These are phyloP conservation scores for Tachysurus vachellii DNA, from an alignment of 2,113 vertebrate species.

Conservation along the genomic window DNA sequence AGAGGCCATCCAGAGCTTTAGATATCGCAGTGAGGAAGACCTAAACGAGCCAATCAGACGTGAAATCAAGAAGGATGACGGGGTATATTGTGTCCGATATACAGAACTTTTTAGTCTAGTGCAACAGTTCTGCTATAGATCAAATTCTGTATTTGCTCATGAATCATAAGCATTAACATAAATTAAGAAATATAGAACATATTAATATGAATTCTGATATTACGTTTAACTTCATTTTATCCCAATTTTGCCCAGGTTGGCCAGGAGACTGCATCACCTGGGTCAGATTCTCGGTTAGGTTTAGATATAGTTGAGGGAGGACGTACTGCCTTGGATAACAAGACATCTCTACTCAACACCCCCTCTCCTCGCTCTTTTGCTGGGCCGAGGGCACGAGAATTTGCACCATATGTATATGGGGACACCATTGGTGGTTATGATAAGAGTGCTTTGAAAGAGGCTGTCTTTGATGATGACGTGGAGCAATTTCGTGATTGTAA, in stretches of 20 bases:
- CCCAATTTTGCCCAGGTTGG: constrained; percentile 61
- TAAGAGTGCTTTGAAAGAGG: constrained; percentile 95
- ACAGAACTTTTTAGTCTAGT: neutral
- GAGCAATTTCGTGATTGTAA: constrained; percentile 94
- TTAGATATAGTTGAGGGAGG: constrained; percentile 81
- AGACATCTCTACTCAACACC: constrained; percentile 95
- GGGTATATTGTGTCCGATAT: constrained; percentile 74
- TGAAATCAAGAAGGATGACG: constrained; percentile 91
- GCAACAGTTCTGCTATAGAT: neutral
- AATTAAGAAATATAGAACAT: neutral
- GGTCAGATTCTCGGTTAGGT: constrained; percentile 67
- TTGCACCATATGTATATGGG: constrained; percentile 86
- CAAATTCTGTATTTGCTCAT: neutral
- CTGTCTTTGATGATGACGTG: constrained; percentile 96
- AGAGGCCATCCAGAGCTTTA: constrained; percentile 97
- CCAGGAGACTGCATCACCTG: constrained; percentile 68
- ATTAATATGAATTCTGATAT: neutral
- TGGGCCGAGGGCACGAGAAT: constrained; percentile 85
- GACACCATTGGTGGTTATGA: constrained; percentile 91
- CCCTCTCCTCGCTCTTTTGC: constrained; percentile 90
- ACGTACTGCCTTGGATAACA: constrained; percentile 93
- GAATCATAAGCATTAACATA: neutral
- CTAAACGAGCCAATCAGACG: constrained; percentile 91
- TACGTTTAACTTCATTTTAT: neutral
- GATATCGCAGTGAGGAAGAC: constrained; percentile 97